These are phyloP conservation scores for Apaloderma vittatum DNA, from an alignment of 2,113 vertebrate species.

Conservation along the genomic window DNA sequence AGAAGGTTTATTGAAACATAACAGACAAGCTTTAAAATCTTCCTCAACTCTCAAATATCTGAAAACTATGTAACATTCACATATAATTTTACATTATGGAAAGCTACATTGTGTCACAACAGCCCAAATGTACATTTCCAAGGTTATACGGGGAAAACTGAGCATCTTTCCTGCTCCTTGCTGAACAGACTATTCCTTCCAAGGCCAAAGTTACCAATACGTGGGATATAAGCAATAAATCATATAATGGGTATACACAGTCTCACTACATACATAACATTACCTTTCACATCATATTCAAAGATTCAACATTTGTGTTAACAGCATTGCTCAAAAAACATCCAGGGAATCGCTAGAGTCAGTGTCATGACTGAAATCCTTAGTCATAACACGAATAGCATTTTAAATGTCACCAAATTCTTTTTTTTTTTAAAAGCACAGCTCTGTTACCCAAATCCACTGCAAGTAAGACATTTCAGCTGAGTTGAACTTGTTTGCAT, in stretches of 20 bases:
- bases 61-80: not conserved
- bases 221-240: not conserved
- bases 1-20: slow-evolving; percentile 2
- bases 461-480: not conserved
- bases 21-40: not conserved
- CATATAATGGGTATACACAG: not conserved
- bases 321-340: not conserved
- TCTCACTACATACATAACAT: not conserved
- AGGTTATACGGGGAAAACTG: not conserved
- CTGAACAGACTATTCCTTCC: not conserved
- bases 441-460: not conserved
- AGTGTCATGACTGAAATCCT: not conserved
- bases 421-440: not conserved
- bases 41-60: not conserved
- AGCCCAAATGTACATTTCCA: not conserved
- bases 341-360: not conserved
- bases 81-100: not conserved
- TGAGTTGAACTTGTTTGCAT: not conserved
- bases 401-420: not conserved
- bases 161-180: not conserved
- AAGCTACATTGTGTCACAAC: not conserved
- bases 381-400: not conserved
- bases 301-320: not conserved
- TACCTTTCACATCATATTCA: not conserved
- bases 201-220: not conserved